Evolutionary conservation across 2,797 vertebrate species (phyloP).

Genomic region (Carduelis carduelis): DNA sequence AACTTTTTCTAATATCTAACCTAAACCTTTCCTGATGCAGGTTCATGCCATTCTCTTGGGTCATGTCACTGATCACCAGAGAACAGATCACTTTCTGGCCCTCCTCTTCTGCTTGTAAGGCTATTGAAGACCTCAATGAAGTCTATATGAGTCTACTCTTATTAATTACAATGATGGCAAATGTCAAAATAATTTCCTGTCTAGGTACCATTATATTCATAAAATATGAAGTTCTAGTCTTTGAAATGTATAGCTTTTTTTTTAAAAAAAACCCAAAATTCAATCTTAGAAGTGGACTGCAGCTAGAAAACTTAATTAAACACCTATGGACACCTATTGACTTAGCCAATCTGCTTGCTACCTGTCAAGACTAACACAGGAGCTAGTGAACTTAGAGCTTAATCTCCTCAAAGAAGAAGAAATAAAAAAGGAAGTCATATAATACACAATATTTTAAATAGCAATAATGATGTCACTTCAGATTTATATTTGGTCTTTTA

Average conservation of each 20-base stretch:
- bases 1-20: neutral
- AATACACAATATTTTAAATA: neutral
- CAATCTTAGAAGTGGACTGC: neutral
- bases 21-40: neutral
- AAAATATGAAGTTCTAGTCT: neutral
- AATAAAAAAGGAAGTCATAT: neutral
- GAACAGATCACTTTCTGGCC: neutral
- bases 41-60: neutral
- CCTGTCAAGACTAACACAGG: neutral
- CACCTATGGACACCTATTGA: neutral
- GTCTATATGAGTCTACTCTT: neutral
- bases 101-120: neutral
- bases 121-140: fast-evolving
- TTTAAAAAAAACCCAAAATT: neutral
- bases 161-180: neutral
- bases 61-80: neutral
- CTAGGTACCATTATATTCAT: neutral
- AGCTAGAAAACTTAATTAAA: neutral
- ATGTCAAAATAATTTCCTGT: neutral
- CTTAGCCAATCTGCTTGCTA: neutral
- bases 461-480: neutral
- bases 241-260: neutral
- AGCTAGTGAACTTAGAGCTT: neutral
- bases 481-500: neutral
- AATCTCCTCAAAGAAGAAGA: neutral